phyloP scores from a whole-genome alignment of 2,888 invertebrate species.

The Polia nebulosa region DNA sequence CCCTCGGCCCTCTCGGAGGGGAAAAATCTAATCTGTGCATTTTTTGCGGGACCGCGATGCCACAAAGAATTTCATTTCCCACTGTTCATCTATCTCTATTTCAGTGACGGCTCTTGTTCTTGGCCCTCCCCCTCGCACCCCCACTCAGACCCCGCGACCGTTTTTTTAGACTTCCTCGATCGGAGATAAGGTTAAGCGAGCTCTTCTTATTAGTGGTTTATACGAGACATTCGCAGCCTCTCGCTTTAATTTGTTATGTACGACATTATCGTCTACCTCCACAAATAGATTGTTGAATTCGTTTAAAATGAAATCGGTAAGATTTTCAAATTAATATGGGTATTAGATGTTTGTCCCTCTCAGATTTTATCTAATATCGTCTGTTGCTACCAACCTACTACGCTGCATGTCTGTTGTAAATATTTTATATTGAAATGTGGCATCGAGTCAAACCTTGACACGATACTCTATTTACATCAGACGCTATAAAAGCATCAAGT shows the following conservation, averaged over 20 bases:
- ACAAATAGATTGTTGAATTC: slow-evolving; percentile 44
- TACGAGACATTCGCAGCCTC: slow-evolving; percentile 82
- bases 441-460: slow-evolving; percentile 12
- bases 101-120: slow-evolving; percentile 91
- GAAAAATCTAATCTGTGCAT: slow-evolving; percentile 92
- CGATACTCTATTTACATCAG: background rate
- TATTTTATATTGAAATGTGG: slow-evolving; percentile 3
- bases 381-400: slow-evolving; percentile 2
- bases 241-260: slow-evolving; percentile 82
- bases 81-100: slow-evolving; percentile 92
- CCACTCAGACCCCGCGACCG: slow-evolving; percentile 79
- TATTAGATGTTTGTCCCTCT: slow-evolving; percentile 38
- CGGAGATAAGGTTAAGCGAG: slow-evolving; percentile 90
- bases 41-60: slow-evolving; percentile 91
- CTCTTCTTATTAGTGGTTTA: slow-evolving; percentile 88
- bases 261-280: slow-evolving; percentile 64
- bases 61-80: slow-evolving; percentile 92
- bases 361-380: slow-evolving; percentile 21
- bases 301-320: slow-evolving; percentile 12
- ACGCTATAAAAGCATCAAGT: slow-evolving; percentile 25
- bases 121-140: slow-evolving; percentile 76
- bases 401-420: background rate
- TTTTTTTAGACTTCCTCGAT: slow-evolving; percentile 90
- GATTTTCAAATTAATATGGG: background rate
- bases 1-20: slow-evolving; percentile 88